Base-by-base conservation (phyloP, 2,797 vertebrate species). In the Gobio occitaniae region DNA sequence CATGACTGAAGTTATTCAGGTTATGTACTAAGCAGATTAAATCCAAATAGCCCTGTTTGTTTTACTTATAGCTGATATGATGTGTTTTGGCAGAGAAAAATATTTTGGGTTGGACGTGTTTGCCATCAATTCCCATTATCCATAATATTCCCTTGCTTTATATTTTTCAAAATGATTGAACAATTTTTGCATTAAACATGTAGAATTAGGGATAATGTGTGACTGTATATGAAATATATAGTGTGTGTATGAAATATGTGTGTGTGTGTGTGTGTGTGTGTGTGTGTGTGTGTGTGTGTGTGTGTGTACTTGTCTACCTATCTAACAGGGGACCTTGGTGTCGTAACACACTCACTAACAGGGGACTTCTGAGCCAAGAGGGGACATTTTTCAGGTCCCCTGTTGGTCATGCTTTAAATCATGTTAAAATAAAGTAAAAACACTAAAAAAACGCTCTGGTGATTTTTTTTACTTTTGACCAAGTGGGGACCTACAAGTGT, bases 1-100 rank as follows among this genome's bases (percentile, higher is more conserved):
- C 97, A 99, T 99, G 98, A 99, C 97, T 98, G 97, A 98, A 99
- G 97, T 98, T 99, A 99, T 98, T 98, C 97, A 97, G 97, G 96
- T 98, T 99, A 98, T 97, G 97, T 98, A 97, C 96, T 97, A 97
- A 98, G 97, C 97, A 98, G 97, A 99, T 98, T 97, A 96, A 96
- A 97, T 95, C 96, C 97, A 97, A 97, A 98, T 97, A 96, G 96
- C 96, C 95, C 96, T 98, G 97, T 99, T 99, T 96, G 94, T 95
- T 96, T 94, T 95, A 94, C 94, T 92, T 95, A 91, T 94, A 91
- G 91, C 95, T 92, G 92, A 92, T 94, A 93, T 95, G 94, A 95
- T 94, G 92, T 93, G 90, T 90, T 93, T 92, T 93, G 90, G 93
- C 92, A 91, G 87, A 91, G 77, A 83, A 89, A 79, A 56, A 66